Base-by-base conservation (phyloP, 2,797 vertebrate species). In the Melanotaenia parkinsoni region DNA sequence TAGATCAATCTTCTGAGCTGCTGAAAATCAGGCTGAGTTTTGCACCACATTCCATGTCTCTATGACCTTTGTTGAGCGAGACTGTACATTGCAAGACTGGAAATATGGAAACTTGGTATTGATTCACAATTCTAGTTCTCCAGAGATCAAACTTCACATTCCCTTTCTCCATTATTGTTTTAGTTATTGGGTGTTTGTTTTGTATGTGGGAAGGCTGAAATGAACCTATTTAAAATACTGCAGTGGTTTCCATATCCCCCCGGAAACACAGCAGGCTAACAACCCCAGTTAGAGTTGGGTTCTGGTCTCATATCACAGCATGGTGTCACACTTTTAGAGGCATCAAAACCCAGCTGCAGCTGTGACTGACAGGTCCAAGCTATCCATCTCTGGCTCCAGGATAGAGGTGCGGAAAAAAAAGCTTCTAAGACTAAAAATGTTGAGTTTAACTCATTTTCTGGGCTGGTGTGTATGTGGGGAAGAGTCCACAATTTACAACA, bases 321-420 rank as follows among this genome's bases (percentile, higher is more conserved):
- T 63, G 43, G 78, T 84, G 82, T 84, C 77, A 82, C 85, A 80
- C 76, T 89, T 91, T 90, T 83, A 87, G 90, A 88, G 72, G 69
- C 84, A 85, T 91, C 89, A 89, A 82, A 88, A 76, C 69, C 24
- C 54, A 60, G 76, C 74, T 69, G 76, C 59, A 67, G 77, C 67
- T 87, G 73, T 90, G 83, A 91, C 65, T 93, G 92, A 90, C 87
- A 87, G 86, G 72, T 90, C 81, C 80, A 88, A 86, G 83, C 79
- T 82, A 81, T 81, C 87, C 76, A 85, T 86, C 63, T 72, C 78
- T 22, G 45, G 67, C 64, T 77, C 64, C 53, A 58, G 33, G 32
- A 68, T 45, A 35, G 18, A 43, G 20, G 18, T 56, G 7, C 2
- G 3, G 4, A 63, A 61, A 63, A 61, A 38, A 40, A 40, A 71